Percentiles rank a stretch among this genome's conserved stretches.
phyloP scores from a whole-genome alignment of 2,888 invertebrate genomes.

The Hemithea aestivaria region DNA sequence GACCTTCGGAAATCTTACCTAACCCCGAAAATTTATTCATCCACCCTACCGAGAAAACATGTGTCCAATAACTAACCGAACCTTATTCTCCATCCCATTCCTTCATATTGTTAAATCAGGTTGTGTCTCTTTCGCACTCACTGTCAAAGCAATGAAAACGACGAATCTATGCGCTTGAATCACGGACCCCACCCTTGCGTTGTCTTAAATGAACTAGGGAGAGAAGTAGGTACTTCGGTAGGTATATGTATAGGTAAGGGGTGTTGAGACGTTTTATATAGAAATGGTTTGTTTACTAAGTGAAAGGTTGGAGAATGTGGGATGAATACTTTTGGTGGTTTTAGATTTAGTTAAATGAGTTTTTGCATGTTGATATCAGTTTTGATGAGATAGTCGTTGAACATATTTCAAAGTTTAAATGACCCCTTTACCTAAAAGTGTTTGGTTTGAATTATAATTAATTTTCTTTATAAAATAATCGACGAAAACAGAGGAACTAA shows the following conservation, averaged over 20 bases:
- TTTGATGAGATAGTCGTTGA: too few species aligned
- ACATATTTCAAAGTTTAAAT: too few species aligned
- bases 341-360: too few species aligned
- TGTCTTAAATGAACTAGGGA: constrained; percentile 73
- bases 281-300: constrained; percentile 19
- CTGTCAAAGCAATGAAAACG: constrained; percentile 70
- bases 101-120: constrained; percentile 39
- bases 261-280: constrained; percentile 25
- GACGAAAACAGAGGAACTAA: too few species aligned
- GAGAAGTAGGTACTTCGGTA: constrained; percentile 45
- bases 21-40: constrained; percentile 47
- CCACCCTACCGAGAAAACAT: constrained; percentile 49
- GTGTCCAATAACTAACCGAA: constrained; percentile 65
- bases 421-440: too few species aligned
- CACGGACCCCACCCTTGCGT: constrained; percentile 70
- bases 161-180: constrained; percentile 75
- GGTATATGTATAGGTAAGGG: constrained; percentile 22
- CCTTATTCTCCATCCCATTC: constrained; percentile 50
- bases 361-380: too few species aligned
- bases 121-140: constrained; percentile 51
- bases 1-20: constrained; percentile 17
- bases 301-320: background rate
- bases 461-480: too few species aligned
- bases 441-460: too few species aligned
- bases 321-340: too few species aligned